Conservation (phyloP, 2,113 vertebrate species). For the Pardalotus punctatus region DNA sequence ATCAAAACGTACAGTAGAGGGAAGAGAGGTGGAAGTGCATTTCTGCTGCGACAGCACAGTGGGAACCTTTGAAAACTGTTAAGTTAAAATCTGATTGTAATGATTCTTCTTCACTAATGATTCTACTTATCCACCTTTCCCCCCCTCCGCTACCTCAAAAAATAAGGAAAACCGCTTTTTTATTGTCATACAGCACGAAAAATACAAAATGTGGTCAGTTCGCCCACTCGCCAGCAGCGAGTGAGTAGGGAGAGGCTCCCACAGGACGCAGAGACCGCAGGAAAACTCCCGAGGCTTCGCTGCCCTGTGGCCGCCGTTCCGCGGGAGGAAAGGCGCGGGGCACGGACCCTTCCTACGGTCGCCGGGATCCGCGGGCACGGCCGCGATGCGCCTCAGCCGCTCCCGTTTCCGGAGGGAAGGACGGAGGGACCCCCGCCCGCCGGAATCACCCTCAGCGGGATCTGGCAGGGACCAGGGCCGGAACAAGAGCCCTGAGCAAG, state of each 20-base stretch:
- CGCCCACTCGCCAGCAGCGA: neutral
- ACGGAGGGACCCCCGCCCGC: neutral
- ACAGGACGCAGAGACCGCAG: neutral
- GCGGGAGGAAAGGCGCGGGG: neutral
- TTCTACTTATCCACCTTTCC: fast-evolving
- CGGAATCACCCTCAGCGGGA: neutral
- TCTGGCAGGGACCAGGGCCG: neutral
- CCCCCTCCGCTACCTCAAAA: neutral
- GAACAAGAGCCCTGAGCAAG: neutral
- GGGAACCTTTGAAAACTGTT: fast-evolving
- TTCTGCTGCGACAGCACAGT: neutral
- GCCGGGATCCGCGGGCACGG: neutral
- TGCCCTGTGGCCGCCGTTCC: neutral
- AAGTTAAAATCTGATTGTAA: neutral
- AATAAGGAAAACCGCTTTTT: fast-evolving
- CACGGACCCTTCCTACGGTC: neutral
- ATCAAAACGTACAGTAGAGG: fast-evolving
- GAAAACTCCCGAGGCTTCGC: neutral
- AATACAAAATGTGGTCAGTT: fast-evolving
- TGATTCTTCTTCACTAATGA: neutral
- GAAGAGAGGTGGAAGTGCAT: neutral
- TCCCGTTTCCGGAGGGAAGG: neutral
- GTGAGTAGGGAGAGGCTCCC: fast-evolving
- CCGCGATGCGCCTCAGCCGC: neutral
- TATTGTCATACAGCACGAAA: neutral